phyloP scores from a whole-genome alignment of 2,888 invertebrate species.

The Ariolimax columbianus region DNA sequence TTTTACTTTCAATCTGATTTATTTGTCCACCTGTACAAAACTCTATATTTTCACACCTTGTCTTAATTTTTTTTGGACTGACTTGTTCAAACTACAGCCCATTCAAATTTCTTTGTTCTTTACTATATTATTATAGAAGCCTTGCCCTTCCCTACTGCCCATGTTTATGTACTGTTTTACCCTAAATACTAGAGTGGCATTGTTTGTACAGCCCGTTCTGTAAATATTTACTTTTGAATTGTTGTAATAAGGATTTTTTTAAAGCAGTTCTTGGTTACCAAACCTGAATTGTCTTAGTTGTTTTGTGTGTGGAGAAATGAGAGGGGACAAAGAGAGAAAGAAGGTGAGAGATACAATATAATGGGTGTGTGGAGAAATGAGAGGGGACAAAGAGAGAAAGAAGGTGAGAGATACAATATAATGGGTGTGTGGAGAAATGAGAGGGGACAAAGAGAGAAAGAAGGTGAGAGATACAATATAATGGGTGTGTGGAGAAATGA shows the following conservation, averaged over 20 bases:
- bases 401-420: too few species aligned
- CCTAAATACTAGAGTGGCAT: conserved; percentile 1
- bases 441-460: too few species aligned
- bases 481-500: too few species aligned
- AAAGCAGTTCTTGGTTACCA: conserved; percentile 15
- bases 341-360: too few species aligned
- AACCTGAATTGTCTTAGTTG: not conserved
- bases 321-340: too few species aligned
- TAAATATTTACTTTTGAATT: conserved; percentile 27
- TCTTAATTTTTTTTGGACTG: not conserved
- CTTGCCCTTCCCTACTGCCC: not conserved
- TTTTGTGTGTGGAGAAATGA: too few species aligned
- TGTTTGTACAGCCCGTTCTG: conserved; percentile 15
- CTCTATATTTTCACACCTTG: not conserved
- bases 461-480: too few species aligned
- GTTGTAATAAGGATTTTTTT: conserved; percentile 28
- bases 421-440: too few species aligned
- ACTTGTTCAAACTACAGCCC: not conserved
- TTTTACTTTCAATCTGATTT: not conserved
- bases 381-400: too few species aligned
- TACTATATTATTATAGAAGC: not conserved
- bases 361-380: too few species aligned
- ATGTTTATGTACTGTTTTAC: not conserved
- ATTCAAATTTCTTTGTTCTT: not conserved
- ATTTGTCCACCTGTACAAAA: not conserved